These are phyloP conservation scores for Slavum lentiscoides DNA, from an alignment of 2,888 invertebrate genomes.

Conservation along the genomic window DNA sequence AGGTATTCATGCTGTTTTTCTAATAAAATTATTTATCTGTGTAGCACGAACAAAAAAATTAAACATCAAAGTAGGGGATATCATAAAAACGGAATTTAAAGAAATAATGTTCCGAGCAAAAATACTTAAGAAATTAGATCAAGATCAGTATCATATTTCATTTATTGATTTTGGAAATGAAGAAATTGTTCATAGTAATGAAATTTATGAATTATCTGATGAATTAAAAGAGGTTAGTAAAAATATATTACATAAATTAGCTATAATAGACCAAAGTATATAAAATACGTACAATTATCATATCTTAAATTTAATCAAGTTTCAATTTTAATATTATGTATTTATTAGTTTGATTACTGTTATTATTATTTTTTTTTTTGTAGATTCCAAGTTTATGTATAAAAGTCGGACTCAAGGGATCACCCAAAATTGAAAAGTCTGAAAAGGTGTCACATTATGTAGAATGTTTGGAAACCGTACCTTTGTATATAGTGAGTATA, in stretches of 20 bases:
- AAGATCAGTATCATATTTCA: not conserved
- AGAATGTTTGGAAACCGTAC: not conserved
- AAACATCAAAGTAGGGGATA: conserved; percentile 16
- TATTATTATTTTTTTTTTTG: not conserved
- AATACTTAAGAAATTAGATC: conserved; percentile 16
- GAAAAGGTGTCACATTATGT: not conserved
- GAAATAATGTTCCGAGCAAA: conserved; percentile 3
- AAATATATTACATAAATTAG: not conserved
- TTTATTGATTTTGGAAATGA: conserved; percentile 48
- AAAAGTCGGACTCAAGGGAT: conserved; percentile 28
- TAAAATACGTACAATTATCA: too few relatives aligned
- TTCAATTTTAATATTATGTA: not conserved
- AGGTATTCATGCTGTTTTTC: not conserved
- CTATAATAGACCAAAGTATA: too few relatives aligned
- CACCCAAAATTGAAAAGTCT: not conserved
- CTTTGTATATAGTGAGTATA: conserved; percentile 24
- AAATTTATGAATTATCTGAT: conserved; percentile 22
- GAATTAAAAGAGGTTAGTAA: conserved; percentile 20
- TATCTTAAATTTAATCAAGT: too few relatives aligned
- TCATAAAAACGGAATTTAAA: conserved; percentile 16
- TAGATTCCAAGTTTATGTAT: conserved; percentile 1
- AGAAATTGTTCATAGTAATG: not conserved
- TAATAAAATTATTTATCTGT: not conserved
- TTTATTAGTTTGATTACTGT: not conserved
- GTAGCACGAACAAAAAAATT: not conserved